These are phyloP conservation scores for Stegana nigrithorax DNA, from an alignment of 2,888 invertebrate genomes.

Conservation along the genomic window DNA sequence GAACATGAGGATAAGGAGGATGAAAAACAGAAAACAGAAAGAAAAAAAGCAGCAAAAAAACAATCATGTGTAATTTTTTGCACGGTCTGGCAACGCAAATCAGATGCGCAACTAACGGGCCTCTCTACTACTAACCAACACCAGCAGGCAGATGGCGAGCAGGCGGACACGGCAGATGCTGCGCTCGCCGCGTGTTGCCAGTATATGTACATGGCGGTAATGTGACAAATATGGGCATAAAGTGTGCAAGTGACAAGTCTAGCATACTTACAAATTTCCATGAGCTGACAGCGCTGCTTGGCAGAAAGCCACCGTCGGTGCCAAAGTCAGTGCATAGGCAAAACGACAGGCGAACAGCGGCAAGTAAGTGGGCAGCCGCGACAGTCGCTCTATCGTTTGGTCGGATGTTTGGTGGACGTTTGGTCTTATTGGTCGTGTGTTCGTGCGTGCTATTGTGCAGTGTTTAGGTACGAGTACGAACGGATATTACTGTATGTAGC, in stretches of 20 bases:
- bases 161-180: not conserved
- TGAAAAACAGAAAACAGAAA: conserved; percentile 41
- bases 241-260: conserved; percentile 63
- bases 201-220: conserved; percentile 60
- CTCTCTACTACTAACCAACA: no score
- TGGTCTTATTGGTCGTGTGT: no score
- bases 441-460: no score
- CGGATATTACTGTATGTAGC: no score
- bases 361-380: not conserved
- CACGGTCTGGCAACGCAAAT: conserved; percentile 38
- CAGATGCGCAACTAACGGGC: conserved; percentile 61
- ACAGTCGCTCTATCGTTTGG: no score
- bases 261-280: conserved; percentile 60
- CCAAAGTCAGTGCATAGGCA: not conserved
- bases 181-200: conserved; percentile 31
- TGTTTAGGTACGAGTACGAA: no score
- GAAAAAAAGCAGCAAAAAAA: conserved; percentile 39
- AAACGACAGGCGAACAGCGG: not conserved
- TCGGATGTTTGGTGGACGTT: not conserved
- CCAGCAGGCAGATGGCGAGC: conserved; percentile 23
- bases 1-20: no score
- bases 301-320: not conserved
- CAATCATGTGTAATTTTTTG: not conserved
- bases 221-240: conserved; percentile 63
- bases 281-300: conserved; percentile 26